phyloP scores from a whole-genome alignment of 1,140 invertebrate species.

The Megathymus violae region DNA sequence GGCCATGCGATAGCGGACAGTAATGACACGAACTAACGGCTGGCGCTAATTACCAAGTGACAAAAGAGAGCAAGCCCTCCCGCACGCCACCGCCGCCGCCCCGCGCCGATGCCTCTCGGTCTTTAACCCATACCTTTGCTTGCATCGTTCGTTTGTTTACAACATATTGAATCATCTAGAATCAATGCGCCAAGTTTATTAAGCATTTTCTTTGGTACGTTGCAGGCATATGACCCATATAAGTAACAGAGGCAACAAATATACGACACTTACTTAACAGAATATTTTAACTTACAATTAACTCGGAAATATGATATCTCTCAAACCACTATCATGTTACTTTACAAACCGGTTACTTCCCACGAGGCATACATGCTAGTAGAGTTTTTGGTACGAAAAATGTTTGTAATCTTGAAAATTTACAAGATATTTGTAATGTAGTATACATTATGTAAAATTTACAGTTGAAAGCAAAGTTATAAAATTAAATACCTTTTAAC shows the following conservation, averaged over 20 bases:
- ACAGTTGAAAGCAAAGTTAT: conserved; percentile 6
- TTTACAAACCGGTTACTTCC: no score
- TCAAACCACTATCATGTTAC: no score
- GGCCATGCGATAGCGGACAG: conserved; percentile 39
- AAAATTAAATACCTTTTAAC: no score
- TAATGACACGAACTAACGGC: conserved; percentile 38
- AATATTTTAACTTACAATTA: no score
- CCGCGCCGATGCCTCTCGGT: conserved; percentile 50
- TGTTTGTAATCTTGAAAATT: no score
- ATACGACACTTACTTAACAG: no score
- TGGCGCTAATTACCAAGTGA: conserved; percentile 52
- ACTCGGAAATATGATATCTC: no score
- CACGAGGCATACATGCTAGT: no score
- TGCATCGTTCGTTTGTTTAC: conserved; percentile 59
- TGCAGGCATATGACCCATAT: not conserved
- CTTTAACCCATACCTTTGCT: conserved; percentile 59
- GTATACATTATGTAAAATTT: no score
- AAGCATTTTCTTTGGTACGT: not conserved
- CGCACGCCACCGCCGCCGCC: conserved; percentile 33
- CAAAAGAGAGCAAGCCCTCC: conserved; percentile 46
- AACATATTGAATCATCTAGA: conserved; percentile 54
- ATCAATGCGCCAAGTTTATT: conserved; percentile 23
- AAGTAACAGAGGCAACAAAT: not conserved
- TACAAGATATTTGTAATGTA: no score
- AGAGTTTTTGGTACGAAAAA: no score